A percentile compares a stretch with the other conserved stretches of the same genome.
phyloP scores from a whole-genome alignment of 2,113 vertebrate species.

The Stigmatopora argus region DNA sequence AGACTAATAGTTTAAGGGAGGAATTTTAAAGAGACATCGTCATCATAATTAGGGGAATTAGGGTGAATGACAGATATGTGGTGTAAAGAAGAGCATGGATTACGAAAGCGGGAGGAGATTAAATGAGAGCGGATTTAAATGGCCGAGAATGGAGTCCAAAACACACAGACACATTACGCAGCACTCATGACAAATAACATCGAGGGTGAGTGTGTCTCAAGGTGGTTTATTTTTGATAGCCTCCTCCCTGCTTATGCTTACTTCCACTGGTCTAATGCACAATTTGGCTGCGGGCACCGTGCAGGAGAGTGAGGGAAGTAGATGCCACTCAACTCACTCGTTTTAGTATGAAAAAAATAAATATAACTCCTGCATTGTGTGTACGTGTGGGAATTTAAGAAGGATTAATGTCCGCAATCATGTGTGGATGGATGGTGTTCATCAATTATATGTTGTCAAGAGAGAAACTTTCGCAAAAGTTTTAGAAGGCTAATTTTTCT shows the following conservation, averaged over 20 bases:
- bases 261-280: slow-evolving; percentile 55
- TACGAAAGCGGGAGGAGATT: slow-evolving; percentile 37
- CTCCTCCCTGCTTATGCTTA: slow-evolving; percentile 22
- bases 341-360: neutral
- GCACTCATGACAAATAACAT: slow-evolving; percentile 23
- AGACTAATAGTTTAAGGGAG: slow-evolving; percentile 13
- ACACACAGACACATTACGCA: slow-evolving; percentile 10
- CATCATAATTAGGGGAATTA: slow-evolving; percentile 23
- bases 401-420: slow-evolving; percentile 1
- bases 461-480: neutral
- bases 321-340: slow-evolving; percentile 6
- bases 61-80: slow-evolving; percentile 38
- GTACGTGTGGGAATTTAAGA: slow-evolving; percentile 1
- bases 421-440: neutral
- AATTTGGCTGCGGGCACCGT: slow-evolving; percentile 58
- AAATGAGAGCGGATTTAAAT: slow-evolving; percentile 29
- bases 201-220: slow-evolving; percentile 15
- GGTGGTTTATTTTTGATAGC: slow-evolving; percentile 47
- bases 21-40: slow-evolving; percentile 15
- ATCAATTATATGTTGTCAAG: neutral
- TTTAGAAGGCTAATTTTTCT: neutral
- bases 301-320: slow-evolving; percentile 36
- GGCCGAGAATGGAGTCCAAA: slow-evolving; percentile 8
- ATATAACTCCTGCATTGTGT: neutral
- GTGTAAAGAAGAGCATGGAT: slow-evolving; percentile 31